Percentiles rank a stretch among this genome's conserved stretches.
These are phyloP conservation scores for Margaritifera margaritifera DNA, from an alignment of 2,888 invertebrate species.

Conservation along the genomic window DNA sequence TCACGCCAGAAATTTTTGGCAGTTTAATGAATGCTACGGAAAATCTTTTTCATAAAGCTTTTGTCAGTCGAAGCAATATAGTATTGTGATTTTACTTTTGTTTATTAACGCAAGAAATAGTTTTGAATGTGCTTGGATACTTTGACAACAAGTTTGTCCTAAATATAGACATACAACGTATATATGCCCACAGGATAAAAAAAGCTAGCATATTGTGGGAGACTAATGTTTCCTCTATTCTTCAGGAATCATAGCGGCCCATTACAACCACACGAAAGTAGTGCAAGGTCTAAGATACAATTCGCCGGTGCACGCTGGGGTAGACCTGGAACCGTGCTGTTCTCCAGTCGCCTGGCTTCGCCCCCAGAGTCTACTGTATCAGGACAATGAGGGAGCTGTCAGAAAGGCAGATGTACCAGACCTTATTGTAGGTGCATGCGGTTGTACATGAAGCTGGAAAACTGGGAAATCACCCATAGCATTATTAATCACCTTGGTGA, in stretches of 20 bases:
- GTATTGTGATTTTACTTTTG: too few relatives aligned
- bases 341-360: conserved; percentile 37
- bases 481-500: neutral
- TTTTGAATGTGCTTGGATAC: too few relatives aligned
- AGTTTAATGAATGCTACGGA: too few relatives aligned
- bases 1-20: too few relatives aligned
- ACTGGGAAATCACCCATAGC: neutral
- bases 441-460: conserved; percentile 27
- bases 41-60: too few relatives aligned
- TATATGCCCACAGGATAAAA: too few relatives aligned
- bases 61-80: too few relatives aligned
- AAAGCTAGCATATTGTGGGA: neutral
- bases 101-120: too few relatives aligned
- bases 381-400: conserved; percentile 23
- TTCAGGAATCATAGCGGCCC: conserved; percentile 42
- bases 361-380: conserved; percentile 35
- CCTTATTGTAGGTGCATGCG: conserved; percentile 35
- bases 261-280: conserved; percentile 51
- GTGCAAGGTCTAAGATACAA: conserved; percentile 43
- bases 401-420: conserved; percentile 37
- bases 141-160: too few relatives aligned
- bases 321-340: conserved; percentile 35
- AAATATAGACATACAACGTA: too few relatives aligned
- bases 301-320: conserved; percentile 4
- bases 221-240: neutral